These are phyloP conservation scores for Drosophila murphyi DNA, from an alignment of 1,140 invertebrate genomes.

Conservation along the genomic window DNA sequence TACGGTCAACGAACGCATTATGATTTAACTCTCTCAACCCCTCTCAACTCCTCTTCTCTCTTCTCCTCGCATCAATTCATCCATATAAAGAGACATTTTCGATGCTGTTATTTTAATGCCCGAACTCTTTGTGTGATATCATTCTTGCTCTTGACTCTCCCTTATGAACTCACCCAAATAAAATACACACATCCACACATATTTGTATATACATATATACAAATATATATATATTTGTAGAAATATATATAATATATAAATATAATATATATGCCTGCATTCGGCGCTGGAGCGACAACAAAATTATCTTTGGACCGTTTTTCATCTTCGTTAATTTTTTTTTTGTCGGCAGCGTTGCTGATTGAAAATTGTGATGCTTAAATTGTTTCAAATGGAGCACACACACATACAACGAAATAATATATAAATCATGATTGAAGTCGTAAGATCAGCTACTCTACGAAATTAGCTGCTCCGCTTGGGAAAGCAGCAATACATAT, in stretches of 20 bases:
- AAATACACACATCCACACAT: conserved; percentile 14
- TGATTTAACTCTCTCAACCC: conserved; percentile 14
- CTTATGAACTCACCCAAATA: conserved; percentile 18
- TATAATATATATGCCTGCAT: not conserved
- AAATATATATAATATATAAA: too few relatives aligned
- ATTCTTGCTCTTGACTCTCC: conserved; percentile 16
- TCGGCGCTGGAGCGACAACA: conserved; percentile 14
- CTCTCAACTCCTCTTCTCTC: not conserved
- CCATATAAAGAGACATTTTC: conserved; percentile 20
- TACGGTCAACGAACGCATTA: conserved; percentile 80
- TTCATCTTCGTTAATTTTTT: conserved; percentile 11
- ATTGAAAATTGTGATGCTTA: conserved; percentile 72
- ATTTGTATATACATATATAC: not conserved
- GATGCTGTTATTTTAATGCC: conserved; percentile 3
- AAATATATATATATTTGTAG: too few relatives aligned
- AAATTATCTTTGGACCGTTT: conserved; percentile 42
- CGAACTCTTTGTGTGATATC: not conserved
- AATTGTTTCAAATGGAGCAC: conserved; percentile 65
- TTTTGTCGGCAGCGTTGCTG: conserved; percentile 47
- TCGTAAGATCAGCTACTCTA: conserved; percentile 13
- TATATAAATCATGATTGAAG: conserved; percentile 47
- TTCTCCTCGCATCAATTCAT: not conserved
- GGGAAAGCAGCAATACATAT: not conserved
- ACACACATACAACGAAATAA: conserved; percentile 41
- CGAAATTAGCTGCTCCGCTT: conserved; percentile 8